Conservation (phyloP, 2,797 vertebrate species). For the Anguilla pacifica region DNA sequence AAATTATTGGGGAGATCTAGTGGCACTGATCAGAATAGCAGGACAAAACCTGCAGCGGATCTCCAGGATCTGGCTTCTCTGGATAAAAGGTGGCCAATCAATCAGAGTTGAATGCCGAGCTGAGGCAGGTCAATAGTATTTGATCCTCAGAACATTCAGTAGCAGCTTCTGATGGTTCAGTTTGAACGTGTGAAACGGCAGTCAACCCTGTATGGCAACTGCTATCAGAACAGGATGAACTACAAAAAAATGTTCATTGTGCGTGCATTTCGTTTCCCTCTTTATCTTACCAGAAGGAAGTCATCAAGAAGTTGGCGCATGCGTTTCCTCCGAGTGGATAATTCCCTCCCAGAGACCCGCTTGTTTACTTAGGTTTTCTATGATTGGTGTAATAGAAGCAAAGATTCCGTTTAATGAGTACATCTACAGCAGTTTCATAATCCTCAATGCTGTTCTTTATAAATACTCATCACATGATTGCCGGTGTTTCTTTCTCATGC, state of each 20-base stretch:
- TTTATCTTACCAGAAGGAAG: constrained; percentile 25
- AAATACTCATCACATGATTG: neutral
- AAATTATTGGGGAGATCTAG: constrained; percentile 24
- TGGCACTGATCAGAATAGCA: constrained; percentile 63
- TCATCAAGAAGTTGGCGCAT: constrained; percentile 12
- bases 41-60: constrained; percentile 53
- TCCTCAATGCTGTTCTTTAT: neutral
- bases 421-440: neutral
- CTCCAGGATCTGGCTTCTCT: constrained; percentile 61
- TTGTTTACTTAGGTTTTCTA: neutral
- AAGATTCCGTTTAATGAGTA: neutral
- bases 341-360: neutral
- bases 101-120: constrained; percentile 62
- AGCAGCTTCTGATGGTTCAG: constrained; percentile 45
- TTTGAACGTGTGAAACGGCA: constrained; percentile 27
- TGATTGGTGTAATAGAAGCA: constrained; percentile 2
- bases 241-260: neutral
- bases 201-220: constrained; percentile 58
- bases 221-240: neutral
- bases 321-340: neutral
- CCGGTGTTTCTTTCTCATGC: neutral
- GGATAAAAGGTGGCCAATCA: constrained; percentile 63
- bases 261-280: constrained; percentile 16
- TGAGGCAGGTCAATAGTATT: constrained; percentile 66
- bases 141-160: constrained; percentile 60